A percentile compares a stretch with the other conserved stretches of the same genome.
Evolutionary conservation across 2,888 invertebrate species (phyloP).

Genomic region (Zygogramma bicolorata): DNA sequence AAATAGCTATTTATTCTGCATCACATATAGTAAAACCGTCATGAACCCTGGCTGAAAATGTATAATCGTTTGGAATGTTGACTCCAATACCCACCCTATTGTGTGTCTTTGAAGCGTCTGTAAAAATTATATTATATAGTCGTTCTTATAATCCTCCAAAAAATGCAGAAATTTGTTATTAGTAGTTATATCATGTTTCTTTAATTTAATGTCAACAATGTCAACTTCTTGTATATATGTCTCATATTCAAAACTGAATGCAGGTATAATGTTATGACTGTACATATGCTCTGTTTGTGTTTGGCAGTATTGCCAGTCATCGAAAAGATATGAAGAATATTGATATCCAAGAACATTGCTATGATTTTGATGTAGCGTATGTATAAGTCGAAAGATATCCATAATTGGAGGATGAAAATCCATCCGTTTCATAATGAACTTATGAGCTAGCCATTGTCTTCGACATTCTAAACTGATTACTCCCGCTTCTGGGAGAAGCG

Average conservation of each 20-base stretch:
- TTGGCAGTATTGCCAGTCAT: neutral
- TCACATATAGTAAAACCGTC: neutral
- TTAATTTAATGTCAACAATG: neutral
- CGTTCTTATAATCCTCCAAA: neutral
- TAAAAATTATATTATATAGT: neutral
- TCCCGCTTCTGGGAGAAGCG: too few species aligned
- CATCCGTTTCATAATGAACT: too few species aligned
- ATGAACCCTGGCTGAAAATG: neutral
- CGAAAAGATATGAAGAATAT: neutral
- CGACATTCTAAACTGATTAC: neutral
- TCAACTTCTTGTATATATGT: neutral
- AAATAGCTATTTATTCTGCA: neutral
- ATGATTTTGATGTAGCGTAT: neutral
- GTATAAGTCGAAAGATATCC: too few species aligned
- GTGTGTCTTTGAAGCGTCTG: neutral
- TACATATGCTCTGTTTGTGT: neutral
- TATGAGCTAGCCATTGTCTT: too few species aligned
- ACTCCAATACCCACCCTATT: neutral
- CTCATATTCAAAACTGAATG: neutral
- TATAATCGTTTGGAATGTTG: neutral
- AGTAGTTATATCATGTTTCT: neutral
- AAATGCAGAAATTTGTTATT: neutral
- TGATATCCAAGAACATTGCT: neutral
- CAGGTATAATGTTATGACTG: neutral
- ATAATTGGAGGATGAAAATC: too few species aligned